Evolutionary conservation across 2,113 vertebrate species (phyloP).

Genomic region (Pan troglodytes): NHGRI_mPanTro3-v2.1_pri NC_072404.2:144538501-144539000

Average conservation of each 20-base stretch:
- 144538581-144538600: not conserved
- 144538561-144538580: not conserved
- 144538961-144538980: too few species aligned
- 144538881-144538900: too few species aligned
- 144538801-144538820: too few species aligned
- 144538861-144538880: too few species aligned
- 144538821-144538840: too few species aligned
- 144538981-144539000: too few species aligned
- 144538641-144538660: not conserved
- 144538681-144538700: not conserved
- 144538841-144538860: too few species aligned
- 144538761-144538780: not conserved
- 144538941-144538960: too few species aligned
- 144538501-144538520: not conserved
- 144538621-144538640: not conserved
- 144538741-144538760: not conserved
- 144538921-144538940: too few species aligned
- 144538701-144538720: not conserved
- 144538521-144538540: not conserved
- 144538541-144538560: not conserved
- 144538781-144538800: too few species aligned
- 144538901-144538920: too few species aligned
- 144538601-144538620: not conserved
- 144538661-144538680: not conserved
- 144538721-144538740: not conserved